These are phyloP conservation scores for Aegotheles bennettii DNA, from an alignment of 2,113 vertebrate species.

Conservation along the genomic window DNA sequence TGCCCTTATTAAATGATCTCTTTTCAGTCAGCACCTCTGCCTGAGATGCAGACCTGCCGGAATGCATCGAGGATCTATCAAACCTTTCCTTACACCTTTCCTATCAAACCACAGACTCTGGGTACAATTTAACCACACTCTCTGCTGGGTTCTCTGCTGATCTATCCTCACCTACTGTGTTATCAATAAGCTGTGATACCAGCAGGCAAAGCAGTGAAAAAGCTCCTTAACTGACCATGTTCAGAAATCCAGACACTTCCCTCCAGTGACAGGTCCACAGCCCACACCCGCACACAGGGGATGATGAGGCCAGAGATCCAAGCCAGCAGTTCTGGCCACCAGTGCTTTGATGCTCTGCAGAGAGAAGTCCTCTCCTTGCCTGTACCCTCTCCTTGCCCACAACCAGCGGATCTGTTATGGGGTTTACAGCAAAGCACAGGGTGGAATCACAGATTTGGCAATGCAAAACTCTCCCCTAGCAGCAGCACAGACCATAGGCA, in stretches of 20 bases:
- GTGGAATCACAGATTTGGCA: no score
- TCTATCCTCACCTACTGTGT: neutral
- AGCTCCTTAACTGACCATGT: neutral
- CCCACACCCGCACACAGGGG: accelerated
- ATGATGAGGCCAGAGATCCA: accelerated
- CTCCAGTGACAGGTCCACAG: neutral
- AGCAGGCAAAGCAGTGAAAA: neutral
- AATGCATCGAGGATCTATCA: neutral
- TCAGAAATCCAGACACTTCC: neutral
- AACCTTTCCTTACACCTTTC: neutral
- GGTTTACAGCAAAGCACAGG: neutral
- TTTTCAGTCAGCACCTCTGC: neutral
- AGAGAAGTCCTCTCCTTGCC: neutral
- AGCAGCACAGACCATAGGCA: neutral
- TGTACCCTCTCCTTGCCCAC: no score
- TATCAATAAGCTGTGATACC: neutral
- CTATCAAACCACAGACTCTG: neutral
- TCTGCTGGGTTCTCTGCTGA: neutral
- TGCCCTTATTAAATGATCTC: neutral
- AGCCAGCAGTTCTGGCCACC: neutral
- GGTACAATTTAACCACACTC: neutral
- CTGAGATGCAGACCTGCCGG: neutral
- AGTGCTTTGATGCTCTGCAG: neutral
- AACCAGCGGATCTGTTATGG: neutral
- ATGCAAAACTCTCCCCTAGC: neutral